These are phyloP conservation scores for Whitmania pigra DNA, from an alignment of 1,140 invertebrate genomes.

Conservation along the genomic window DNA sequence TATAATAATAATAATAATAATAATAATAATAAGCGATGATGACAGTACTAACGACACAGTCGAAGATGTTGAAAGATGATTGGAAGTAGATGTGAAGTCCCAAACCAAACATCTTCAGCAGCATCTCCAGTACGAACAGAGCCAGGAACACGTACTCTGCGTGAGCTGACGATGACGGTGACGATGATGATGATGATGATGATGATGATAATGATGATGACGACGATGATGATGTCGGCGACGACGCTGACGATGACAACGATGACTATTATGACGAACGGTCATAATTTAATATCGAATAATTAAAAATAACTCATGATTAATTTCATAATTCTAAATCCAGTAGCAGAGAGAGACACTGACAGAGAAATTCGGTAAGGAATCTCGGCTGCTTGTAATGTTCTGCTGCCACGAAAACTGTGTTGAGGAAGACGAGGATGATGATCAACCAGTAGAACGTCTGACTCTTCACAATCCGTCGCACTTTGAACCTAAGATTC, in stretches of 20 bases:
- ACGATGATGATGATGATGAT: constrained; percentile 7
- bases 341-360: background rate
- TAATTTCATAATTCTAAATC: too few species aligned
- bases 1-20: too few species aligned
- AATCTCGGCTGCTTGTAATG: constrained; percentile 89
- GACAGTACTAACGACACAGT: constrained; percentile 64
- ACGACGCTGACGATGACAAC: background rate
- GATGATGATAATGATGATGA: background rate
- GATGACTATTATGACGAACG: background rate
- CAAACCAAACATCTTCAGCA: constrained; percentile 96
- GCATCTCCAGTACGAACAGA: constrained; percentile 97
- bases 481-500: constrained; percentile 31
- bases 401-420: constrained; percentile 93
- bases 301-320: too few species aligned
- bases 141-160: constrained; percentile 95
- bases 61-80: constrained; percentile 91
- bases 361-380: constrained; percentile 93
- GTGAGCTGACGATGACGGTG: constrained; percentile 55
- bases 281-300: background rate
- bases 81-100: constrained; percentile 94
- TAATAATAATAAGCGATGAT: too few species aligned
- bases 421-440: constrained; percentile 96
- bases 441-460: constrained; percentile 99
- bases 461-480: constrained; percentile 86
- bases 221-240: background rate